Evolutionary conservation across 2,888 invertebrate genomes (phyloP).

Genomic region (Melipona beecheii): DNA sequence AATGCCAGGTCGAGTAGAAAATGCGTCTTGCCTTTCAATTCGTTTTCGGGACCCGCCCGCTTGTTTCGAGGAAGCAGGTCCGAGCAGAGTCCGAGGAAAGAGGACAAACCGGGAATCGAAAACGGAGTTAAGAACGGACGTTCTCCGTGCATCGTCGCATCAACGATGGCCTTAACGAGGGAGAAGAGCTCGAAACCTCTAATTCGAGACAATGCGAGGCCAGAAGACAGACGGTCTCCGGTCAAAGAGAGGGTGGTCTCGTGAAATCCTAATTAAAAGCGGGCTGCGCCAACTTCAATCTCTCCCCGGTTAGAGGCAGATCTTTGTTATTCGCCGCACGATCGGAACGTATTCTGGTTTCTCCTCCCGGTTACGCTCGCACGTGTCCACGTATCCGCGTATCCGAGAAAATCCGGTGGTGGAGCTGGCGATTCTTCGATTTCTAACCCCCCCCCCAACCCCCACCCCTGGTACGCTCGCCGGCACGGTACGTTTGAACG

Average conservation of each 20-base stretch:
- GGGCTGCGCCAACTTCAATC: slow-evolving; percentile 1
- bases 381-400: too few relatives aligned
- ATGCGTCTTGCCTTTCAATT: slow-evolving; percentile 27
- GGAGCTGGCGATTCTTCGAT: background rate
- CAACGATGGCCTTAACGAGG: background rate
- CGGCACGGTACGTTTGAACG: background rate
- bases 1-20: slow-evolving; percentile 21
- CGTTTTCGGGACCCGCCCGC: background rate
- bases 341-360: slow-evolving; percentile 4
- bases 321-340: background rate
- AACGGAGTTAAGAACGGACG: background rate
- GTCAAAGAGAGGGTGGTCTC: background rate
- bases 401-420: background rate
- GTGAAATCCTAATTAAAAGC: slow-evolving; percentile 21
- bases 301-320: background rate
- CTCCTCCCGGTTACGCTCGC: background rate
- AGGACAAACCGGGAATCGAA: background rate
- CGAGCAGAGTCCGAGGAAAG: background rate
- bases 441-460: background rate
- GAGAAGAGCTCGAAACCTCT: background rate
- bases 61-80: slow-evolving; percentile 8
- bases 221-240: background rate
- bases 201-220: slow-evolving; percentile 1
- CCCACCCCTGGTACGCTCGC: too few relatives aligned
- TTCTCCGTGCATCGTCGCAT: too few relatives aligned